A percentile compares a stretch with the other conserved stretches of the same genome.
Conservation (phyloP, 2,113 vertebrate genomes). For the Trematomus loennbergii region DNA sequence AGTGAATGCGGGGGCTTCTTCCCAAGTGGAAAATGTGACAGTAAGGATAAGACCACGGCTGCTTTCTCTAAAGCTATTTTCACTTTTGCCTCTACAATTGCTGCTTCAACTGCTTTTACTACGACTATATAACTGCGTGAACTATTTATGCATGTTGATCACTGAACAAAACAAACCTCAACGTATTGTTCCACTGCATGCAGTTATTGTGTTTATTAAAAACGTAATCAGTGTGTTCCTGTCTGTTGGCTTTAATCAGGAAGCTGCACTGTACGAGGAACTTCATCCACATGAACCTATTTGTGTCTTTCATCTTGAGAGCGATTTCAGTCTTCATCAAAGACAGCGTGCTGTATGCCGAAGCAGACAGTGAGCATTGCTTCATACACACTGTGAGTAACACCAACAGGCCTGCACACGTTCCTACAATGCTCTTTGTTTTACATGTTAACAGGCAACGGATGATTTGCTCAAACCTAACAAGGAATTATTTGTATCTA, state of each 20-base stretch:
- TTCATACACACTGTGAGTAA: conserved; percentile 88
- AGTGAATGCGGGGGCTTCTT: too few species aligned
- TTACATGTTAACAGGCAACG: not conserved
- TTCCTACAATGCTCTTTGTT: not conserved
- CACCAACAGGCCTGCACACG: not conserved
- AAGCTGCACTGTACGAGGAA: conserved; percentile 97
- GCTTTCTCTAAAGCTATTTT: too few species aligned
- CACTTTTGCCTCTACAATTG: not conserved
- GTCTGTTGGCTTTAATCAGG: conserved; percentile 73
- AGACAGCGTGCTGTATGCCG: conserved; percentile 92
- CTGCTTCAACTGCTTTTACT: not conserved
- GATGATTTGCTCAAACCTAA: not conserved
- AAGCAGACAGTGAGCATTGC: conserved; percentile 94
- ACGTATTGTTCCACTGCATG: not conserved
- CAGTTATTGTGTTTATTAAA: not conserved
- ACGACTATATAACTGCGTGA: not conserved
- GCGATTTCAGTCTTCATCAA: conserved; percentile 98
- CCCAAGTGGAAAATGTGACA: too few species aligned
- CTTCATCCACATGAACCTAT: conserved; percentile 99
- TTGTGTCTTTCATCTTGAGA: conserved; percentile 95
- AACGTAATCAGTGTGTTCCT: not conserved
- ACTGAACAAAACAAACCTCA: not conserved
- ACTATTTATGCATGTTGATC: not conserved
- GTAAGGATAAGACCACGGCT: not conserved
- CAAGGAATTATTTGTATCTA: too few species aligned